These are phyloP conservation scores for Neocloeon triangulifer DNA, from an alignment of 1,140 invertebrate species.

Conservation along the genomic window DNA sequence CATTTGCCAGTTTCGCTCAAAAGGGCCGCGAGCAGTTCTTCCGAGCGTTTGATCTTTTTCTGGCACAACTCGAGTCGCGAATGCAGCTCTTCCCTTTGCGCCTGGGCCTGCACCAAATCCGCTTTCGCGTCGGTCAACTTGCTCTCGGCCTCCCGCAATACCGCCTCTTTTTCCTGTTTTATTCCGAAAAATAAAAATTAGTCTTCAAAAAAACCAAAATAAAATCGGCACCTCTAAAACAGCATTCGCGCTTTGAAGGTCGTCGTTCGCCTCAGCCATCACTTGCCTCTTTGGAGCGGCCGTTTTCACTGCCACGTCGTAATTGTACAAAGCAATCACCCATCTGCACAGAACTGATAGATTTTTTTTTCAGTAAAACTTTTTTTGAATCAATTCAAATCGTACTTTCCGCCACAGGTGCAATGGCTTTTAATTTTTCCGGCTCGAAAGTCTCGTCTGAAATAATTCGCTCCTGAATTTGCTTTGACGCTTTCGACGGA, in stretches of 20 bases:
- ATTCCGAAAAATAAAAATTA: too few species aligned
- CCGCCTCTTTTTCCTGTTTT: constrained; percentile 67
- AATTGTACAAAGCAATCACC: constrained; percentile 81
- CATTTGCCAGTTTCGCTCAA: constrained; percentile 65
- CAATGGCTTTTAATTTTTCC: constrained; percentile 51
- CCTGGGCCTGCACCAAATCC: constrained; percentile 27
- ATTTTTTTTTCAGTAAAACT: constrained; percentile 1
- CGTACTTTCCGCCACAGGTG: constrained; percentile 25
- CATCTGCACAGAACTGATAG: constrained; percentile 61
- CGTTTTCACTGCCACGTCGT: constrained; percentile 76
- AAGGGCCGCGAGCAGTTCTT: constrained; percentile 72
- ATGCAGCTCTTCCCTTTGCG: constrained; percentile 31
- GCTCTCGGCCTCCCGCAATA: constrained; percentile 44
- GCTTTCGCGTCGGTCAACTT: constrained; percentile 37
- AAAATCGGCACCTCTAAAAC: constrained; percentile 41
- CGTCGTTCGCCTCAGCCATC: constrained; percentile 47
- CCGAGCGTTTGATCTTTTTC: constrained; percentile 73
- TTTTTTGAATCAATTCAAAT: neutral
- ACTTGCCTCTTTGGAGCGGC: constrained; percentile 66
- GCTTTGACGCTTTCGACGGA: constrained; percentile 54
- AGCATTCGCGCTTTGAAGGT: constrained; percentile 40
- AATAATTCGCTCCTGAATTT: constrained; percentile 57
- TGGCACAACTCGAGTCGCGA: constrained; percentile 70
- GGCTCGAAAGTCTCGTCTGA: constrained; percentile 77
- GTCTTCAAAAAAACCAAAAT: too few species aligned